Evolutionary conservation across 2,888 invertebrate genomes (phyloP).

Genomic region (Apeira syringaria): DNA sequence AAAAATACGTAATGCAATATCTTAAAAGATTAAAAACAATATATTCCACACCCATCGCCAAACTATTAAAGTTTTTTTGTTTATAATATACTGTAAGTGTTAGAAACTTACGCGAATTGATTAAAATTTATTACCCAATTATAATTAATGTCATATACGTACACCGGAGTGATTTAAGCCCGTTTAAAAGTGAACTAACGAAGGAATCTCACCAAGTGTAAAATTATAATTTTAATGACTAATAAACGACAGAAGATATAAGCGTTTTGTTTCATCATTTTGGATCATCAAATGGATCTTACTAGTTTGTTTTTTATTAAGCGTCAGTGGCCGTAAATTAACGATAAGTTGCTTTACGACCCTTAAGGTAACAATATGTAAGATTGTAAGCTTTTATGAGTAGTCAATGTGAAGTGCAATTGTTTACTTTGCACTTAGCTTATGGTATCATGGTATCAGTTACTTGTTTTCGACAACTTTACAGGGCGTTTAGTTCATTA

Average conservation of each 20-base stretch:
- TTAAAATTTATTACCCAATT: slow-evolving; percentile 38
- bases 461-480: too few species aligned
- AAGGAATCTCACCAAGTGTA: slow-evolving; percentile 18
- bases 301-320: slow-evolving; percentile 22
- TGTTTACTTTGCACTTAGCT: not conserved
- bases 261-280: slow-evolving; percentile 14
- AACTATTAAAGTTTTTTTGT: too few species aligned
- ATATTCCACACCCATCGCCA: too few species aligned
- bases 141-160: slow-evolving; percentile 32
- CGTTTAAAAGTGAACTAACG: slow-evolving; percentile 23
- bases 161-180: slow-evolving; percentile 26
- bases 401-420: not conserved
- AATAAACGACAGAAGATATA: slow-evolving; percentile 19
- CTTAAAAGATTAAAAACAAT: too few species aligned
- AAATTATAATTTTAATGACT: slow-evolving; percentile 29
- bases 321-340: not conserved
- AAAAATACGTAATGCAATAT: too few species aligned
- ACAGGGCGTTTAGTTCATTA: too few species aligned
- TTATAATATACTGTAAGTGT: slow-evolving; percentile 23
- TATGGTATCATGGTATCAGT: too few species aligned
- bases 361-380: too few species aligned
- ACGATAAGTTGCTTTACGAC: too few species aligned
- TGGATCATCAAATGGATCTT: slow-evolving; percentile 9
- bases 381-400: not conserved
- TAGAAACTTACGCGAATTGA: slow-evolving; percentile 30